A percentile compares a stretch with the other conserved stretches of the same genome.
Evolutionary conservation across 2,113 vertebrate species (phyloP).

Genomic region (Seriola aureovittata): DNA sequence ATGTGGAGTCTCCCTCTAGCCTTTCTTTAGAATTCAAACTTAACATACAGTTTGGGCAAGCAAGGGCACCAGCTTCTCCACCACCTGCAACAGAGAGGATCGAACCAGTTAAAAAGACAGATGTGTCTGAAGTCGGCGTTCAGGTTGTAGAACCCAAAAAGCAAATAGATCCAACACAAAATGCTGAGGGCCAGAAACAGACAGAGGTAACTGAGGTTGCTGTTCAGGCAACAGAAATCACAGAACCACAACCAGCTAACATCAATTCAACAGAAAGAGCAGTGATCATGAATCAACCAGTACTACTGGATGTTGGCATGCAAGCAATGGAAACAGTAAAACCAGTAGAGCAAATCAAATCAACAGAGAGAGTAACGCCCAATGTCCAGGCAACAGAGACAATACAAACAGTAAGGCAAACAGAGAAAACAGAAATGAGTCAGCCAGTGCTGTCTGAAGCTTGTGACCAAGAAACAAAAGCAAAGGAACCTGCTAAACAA

Average conservation of each 20-base stretch:
- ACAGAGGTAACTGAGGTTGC: background rate
- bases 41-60: constrained; percentile 64
- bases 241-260: constrained; percentile 1
- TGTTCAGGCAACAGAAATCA: constrained; percentile 41
- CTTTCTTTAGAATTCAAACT: constrained; percentile 70
- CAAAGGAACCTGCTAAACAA: constrained; percentile 11
- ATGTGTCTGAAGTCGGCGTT: constrained; percentile 9
- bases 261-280: background rate
- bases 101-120: constrained; percentile 29
- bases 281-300: constrained; percentile 1
- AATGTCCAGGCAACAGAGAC: constrained; percentile 29
- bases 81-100: background rate
- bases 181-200: constrained; percentile 7
- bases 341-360: constrained; percentile 37
- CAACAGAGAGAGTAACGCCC: constrained; percentile 26
- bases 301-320: background rate
- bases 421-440: constrained; percentile 18
- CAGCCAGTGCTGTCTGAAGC: constrained; percentile 16
- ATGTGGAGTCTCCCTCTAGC: constrained; percentile 57
- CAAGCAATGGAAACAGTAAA: constrained; percentile 30
- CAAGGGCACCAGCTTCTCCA: constrained; percentile 14
- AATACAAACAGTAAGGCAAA: constrained; percentile 26
- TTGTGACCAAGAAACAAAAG: constrained; percentile 14
- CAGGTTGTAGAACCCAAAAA: constrained; percentile 30
- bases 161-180: constrained; percentile 3